phyloP scores from a whole-genome alignment of 2,888 invertebrate genomes.

The Andrena flavipes region DNA sequence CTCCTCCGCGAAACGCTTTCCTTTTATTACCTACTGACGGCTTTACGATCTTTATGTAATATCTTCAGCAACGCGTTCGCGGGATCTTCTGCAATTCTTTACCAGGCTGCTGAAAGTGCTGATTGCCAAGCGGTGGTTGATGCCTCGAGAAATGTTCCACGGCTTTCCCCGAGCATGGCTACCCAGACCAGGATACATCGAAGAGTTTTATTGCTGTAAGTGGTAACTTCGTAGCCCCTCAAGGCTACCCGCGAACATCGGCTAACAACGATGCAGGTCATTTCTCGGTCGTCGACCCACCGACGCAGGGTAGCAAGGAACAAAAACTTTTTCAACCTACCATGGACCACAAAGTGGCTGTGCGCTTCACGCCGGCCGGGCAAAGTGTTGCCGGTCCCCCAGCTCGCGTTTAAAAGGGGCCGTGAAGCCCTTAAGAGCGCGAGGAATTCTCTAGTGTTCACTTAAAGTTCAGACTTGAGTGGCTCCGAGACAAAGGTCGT shows the following conservation, averaged over 20 bases:
- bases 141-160: background rate
- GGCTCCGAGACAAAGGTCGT: background rate
- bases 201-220: background rate
- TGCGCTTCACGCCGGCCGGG: slow-evolving; percentile 5
- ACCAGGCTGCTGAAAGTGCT: background rate
- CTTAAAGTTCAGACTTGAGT: slow-evolving; percentile 7
- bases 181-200: background rate
- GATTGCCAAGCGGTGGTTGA: background rate
- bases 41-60: slow-evolving; percentile 35
- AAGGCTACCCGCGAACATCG: background rate
- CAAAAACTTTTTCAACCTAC: slow-evolving; percentile 51
- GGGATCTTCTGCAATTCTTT: background rate
- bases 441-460: background rate
- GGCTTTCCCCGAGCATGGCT: background rate
- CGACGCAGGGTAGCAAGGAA: slow-evolving; percentile 48
- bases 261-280: slow-evolving; percentile 65
- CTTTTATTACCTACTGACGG: slow-evolving; percentile 13
- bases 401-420: slow-evolving; percentile 5
- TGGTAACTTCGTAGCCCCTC: slow-evolving; percentile 4
- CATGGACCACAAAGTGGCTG: slow-evolving; percentile 55
- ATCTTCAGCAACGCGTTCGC: slow-evolving; percentile 21
- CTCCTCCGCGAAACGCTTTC: slow-evolving; percentile 27
- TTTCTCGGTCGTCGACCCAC: slow-evolving; percentile 66
- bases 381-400: slow-evolving; percentile 54
- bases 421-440: background rate